Evolutionary conservation across 2,797 vertebrate species (phyloP).

Genomic region (Manis pentadactyla): DNA sequence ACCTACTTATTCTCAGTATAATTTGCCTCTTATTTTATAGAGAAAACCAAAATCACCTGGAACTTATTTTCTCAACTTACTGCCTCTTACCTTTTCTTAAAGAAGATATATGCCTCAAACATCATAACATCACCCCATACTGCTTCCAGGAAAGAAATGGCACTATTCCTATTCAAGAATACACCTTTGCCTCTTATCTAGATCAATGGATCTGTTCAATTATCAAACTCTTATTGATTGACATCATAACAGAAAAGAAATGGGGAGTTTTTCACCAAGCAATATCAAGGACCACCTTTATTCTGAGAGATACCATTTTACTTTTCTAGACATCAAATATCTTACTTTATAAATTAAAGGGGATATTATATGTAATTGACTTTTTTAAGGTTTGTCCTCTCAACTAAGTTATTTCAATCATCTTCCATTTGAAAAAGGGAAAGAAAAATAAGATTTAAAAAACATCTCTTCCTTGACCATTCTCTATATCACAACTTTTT

Average conservation of each 20-base stretch:
- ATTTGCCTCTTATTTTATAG: not conserved
- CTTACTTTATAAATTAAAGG: not conserved
- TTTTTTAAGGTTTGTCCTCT: not conserved
- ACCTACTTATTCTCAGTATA: not conserved
- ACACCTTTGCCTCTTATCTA: not conserved
- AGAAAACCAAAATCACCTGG: not conserved
- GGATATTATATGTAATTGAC: not conserved
- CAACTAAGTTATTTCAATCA: not conserved
- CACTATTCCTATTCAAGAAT: not conserved
- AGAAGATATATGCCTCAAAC: not conserved
- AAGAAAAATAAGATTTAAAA: not conserved
- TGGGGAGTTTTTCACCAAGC: not conserved
- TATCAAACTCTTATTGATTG: not conserved
- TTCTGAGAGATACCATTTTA: not conserved
- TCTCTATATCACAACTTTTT: not conserved
- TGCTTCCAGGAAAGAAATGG: not conserved
- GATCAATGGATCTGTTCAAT: not conserved
- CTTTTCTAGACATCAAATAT: not conserved
- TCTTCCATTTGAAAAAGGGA: not conserved
- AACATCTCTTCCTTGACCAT: not conserved
- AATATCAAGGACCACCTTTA: not conserved
- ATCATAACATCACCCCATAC: not conserved
- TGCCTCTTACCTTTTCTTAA: not conserved
- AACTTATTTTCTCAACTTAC: slow-evolving; percentile 5
- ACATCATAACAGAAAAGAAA: slow-evolving; percentile 30